Evolutionary conservation across 2,888 invertebrate genomes (phyloP).

Genomic region (Napeogenes sylphis): DNA sequence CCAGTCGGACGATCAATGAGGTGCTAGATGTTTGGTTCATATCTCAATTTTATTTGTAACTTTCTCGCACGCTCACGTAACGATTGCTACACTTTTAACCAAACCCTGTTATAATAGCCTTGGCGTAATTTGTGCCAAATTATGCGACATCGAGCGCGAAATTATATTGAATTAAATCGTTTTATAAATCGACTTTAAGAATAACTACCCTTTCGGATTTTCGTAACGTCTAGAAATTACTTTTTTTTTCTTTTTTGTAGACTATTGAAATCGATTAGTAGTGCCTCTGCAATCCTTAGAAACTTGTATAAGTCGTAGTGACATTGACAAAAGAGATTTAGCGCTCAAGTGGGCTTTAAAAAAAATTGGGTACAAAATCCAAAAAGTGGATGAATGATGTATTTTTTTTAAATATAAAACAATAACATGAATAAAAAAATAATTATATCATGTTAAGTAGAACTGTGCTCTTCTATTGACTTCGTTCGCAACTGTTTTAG

Average conservation of each 20-base stretch:
- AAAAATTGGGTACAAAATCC: conserved; percentile 2
- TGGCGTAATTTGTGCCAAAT: conserved; percentile 44
- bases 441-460: too few relatives aligned
- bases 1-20: conserved; percentile 39
- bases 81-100: conserved; percentile 54
- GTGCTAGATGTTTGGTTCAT: conserved; percentile 35
- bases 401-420: too few relatives aligned
- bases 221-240: conserved; percentile 39
- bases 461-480: too few relatives aligned
- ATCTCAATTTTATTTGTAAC: conserved; percentile 52
- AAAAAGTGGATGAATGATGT: not conserved
- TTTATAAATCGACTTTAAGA: conserved; percentile 25
- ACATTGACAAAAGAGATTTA: conserved; percentile 19
- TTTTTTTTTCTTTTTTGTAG: conserved; percentile 27
- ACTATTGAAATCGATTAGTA: conserved; percentile 27
- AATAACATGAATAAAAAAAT: too few relatives aligned
- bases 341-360: conserved; percentile 9
- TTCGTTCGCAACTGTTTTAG: too few relatives aligned
- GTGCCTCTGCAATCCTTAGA: conserved; percentile 20
- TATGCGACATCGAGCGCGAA: conserved; percentile 45
- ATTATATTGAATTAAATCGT: conserved; percentile 44
- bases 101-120: conserved; percentile 51
- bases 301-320: conserved; percentile 22
- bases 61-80: conserved; percentile 59
- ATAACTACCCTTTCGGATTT: conserved; percentile 54